Evolutionary conservation across 1,140 invertebrate genomes (phyloP), one percentile per base, ranked within the genome.

Genomic region (Magallana gigas): DNA sequence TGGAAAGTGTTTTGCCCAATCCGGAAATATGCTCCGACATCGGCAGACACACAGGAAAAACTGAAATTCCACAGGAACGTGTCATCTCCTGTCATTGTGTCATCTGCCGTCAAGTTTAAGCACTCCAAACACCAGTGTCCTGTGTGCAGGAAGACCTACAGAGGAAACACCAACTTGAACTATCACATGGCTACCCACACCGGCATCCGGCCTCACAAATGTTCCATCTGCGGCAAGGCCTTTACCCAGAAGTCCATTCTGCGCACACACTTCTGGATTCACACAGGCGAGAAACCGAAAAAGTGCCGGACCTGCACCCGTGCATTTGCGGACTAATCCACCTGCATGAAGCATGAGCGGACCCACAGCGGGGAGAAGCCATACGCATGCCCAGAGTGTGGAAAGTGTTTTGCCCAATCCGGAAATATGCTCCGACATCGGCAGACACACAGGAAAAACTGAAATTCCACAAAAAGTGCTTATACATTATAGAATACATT

Each of bases 1-100:
- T 94, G 97, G 97, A 85, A 98, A 98, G 94, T 97, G 97, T 1
- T 98, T 98, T 93, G 97, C 98, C 92, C 98, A 97, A 11, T 98
- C 97, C 94, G 97, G 98, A 92, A 97, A 98, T 94, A 95, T 98
- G 58, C 83, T 90, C 16, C 86, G 91, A 8, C 91, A 91, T 36
- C 85, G 83, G 18, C 85, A 85, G 58, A 58, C 59, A 14, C 88
- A 88, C 85, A 81, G 68, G 9, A 76, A 86, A 71, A 71, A 71
- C 68, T 29, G 23, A 71, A 23, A 29, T 23, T 0, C 1, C 36
- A 36, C 36, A 36, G 71, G 29, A 56, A 36, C 36, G 57, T 57
- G 59, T 57, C 18, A 29, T 11, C 8, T 23, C 12, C 62, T 29
- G 62, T 57, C 14, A 62, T 23, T 16, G 36, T 36, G 36, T 8